phyloP scores from a whole-genome alignment of 2,888 invertebrate species.

The Dynastes hyllus region DNA sequence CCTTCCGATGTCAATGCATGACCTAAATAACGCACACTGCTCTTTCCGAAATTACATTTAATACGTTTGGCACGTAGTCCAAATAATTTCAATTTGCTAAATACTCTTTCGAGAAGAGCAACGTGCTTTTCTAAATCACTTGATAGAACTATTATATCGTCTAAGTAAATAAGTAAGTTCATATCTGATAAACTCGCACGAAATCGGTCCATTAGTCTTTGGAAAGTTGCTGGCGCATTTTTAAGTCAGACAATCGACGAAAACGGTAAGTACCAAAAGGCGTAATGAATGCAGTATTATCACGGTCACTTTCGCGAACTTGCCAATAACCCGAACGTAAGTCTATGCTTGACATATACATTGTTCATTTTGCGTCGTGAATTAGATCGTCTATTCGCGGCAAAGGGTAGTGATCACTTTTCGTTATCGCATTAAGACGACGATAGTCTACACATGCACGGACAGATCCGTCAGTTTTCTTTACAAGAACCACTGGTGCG shows the following conservation, averaged over 20 bases:
- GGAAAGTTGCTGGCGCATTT: constrained; percentile 60
- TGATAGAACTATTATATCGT: constrained; percentile 60
- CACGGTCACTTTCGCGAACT: constrained; percentile 65
- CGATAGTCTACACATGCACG: constrained; percentile 66
- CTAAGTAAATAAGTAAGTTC: constrained; percentile 57
- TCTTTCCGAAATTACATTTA: constrained; percentile 58
- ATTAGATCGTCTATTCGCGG: constrained; percentile 68
- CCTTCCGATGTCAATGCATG: constrained; percentile 50
- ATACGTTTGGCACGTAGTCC: constrained; percentile 54
- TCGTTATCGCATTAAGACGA: constrained; percentile 57
- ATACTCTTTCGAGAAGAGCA: constrained; percentile 54
- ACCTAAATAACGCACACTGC: constrained; percentile 56
- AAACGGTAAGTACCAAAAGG: constrained; percentile 61
- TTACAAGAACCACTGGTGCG: constrained; percentile 64
- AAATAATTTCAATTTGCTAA: constrained; percentile 53
- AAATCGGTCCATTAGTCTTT: constrained; percentile 57
- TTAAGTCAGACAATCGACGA: constrained; percentile 57
- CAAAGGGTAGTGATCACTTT: constrained; percentile 62
- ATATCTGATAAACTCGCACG: constrained; percentile 38
- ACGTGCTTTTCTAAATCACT: constrained; percentile 57
- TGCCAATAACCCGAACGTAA: constrained; percentile 67
- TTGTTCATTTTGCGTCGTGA: constrained; percentile 61
- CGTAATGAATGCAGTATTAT: constrained; percentile 36
- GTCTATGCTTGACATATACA: constrained; percentile 62
- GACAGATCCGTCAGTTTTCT: constrained; percentile 62